Percentiles rank a stretch among this genome's conserved stretches.
Evolutionary conservation across 2,797 vertebrate species (phyloP).

Genomic region (Botia almorhae): DNA sequence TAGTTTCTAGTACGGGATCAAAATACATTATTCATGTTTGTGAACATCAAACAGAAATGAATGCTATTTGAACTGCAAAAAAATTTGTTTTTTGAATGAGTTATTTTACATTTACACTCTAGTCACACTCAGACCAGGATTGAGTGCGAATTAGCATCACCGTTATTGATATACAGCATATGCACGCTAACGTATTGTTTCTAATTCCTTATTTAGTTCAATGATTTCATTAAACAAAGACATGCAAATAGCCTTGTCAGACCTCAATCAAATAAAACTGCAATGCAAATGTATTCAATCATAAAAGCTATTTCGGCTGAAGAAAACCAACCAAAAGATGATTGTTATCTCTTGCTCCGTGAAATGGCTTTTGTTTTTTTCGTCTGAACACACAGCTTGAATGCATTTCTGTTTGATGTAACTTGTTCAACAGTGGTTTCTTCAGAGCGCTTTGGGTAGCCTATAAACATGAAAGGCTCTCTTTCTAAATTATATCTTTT

Average conservation of each 20-base stretch:
- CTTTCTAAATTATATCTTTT: slow-evolving; percentile 31
- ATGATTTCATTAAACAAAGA: background rate
- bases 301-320: background rate
- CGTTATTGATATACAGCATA: background rate
- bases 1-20: background rate
- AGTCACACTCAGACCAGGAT: background rate
- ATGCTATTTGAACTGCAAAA: background rate
- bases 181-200: background rate
- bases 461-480: slow-evolving; percentile 35
- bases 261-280: slow-evolving; percentile 2
- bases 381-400: slow-evolving; percentile 37
- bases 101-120: slow-evolving; percentile 3
- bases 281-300: background rate
- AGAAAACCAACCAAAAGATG: slow-evolving; percentile 9
- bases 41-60: background rate
- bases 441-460: slow-evolving; percentile 5
- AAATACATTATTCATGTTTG: background rate
- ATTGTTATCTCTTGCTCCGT: slow-evolving; percentile 1
- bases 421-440: slow-evolving; percentile 28
- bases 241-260: background rate
- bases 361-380: slow-evolving; percentile 27
- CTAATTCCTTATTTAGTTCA: background rate
- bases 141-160: background rate
- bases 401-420: slow-evolving; percentile 36
- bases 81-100: slow-evolving; percentile 11